Base-by-base conservation (phyloP, 2,797 vertebrate genomes). In the Loriculus beryllinus region DNA sequence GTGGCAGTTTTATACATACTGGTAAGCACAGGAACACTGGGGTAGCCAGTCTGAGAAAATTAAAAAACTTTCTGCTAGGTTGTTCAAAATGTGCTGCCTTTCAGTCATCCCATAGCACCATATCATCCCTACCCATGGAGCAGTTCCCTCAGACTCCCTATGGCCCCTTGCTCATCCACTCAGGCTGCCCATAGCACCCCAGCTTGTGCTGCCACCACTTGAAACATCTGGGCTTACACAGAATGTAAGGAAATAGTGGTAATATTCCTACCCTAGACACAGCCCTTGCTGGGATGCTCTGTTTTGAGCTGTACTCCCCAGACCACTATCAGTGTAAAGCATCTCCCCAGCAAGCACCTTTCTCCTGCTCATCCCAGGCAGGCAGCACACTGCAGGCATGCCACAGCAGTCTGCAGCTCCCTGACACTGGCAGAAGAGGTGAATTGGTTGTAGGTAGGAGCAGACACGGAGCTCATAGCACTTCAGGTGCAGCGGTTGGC, bases 371-470 rank as follows among this genome's bases (percentile, higher is more conserved):
- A 25, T 39, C 14, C 20, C 75, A 23, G 54, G 54, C 22, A 57
- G 33, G n/a, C 22, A 57, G 54, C 54, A 35, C 2, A 7, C n/a
- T 23, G 22, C 54, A 22, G 12, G n/a, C 48, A 26, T 15, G 23
- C 48, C 25, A 25, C 48, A 22, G 37, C 28, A 49, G 54, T 29
- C 37, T 0, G 0, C 42, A 16, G 35, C 9, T 18, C 29, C 8
- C 17, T 0, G 0, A 4, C 5, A 4, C 28, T 48, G 39, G 29
- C 19, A 21, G n/a, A 29, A 51, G 16, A 43, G 40, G 8, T 18
- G 65, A n/a, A 26, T 15, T 57, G 1, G 0, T 2, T 6, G 39
- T 2, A 3, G 14, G 3, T 3, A 1, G 14, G 51, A 81, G 12
- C 62, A 40, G 70, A 21, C 19, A 13, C 0, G 0, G 47, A 11